phyloP scores from a whole-genome alignment of 2,797 vertebrate genomes.

The Pipistrellus nathusii region DNA sequence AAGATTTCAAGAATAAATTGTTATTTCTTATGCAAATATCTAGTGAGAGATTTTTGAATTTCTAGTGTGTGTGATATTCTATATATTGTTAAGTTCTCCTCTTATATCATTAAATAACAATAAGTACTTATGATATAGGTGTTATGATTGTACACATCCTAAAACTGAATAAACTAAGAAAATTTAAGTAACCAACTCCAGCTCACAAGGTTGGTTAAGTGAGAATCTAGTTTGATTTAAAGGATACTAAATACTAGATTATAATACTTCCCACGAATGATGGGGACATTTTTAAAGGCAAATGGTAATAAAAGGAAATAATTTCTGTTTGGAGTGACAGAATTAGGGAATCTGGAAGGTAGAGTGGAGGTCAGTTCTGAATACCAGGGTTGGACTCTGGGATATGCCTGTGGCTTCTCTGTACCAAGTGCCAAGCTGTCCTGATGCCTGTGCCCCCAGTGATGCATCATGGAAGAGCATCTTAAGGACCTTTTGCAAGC shows the following conservation, averaged over 20 bases:
- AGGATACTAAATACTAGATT: not conserved
- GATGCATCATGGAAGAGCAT: not conserved
- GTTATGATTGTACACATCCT: not conserved
- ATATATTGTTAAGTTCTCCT: not conserved
- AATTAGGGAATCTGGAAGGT: not conserved
- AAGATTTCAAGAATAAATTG: not conserved
- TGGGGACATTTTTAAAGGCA: not conserved
- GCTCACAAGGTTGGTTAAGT: not conserved
- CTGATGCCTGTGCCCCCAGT: not conserved
- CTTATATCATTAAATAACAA: not conserved
- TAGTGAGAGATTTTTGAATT: not conserved
- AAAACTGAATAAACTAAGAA: not conserved
- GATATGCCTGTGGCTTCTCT: not conserved
- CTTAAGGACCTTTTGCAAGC: not conserved
- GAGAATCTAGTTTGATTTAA: not conserved
- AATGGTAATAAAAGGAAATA: not conserved
- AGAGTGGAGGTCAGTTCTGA: not conserved
- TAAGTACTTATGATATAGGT: not conserved
- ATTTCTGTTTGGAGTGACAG: not conserved
- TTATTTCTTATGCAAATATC: slow-evolving; percentile 32
- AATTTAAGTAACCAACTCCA: not conserved
- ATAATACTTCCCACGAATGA: not conserved
- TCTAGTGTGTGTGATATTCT: not conserved
- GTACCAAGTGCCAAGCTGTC: not conserved
- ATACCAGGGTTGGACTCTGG: not conserved